These are phyloP conservation scores for Aradophagus sp. DNA, from an alignment of 1,140 invertebrate species.

Conservation along the genomic window DNA sequence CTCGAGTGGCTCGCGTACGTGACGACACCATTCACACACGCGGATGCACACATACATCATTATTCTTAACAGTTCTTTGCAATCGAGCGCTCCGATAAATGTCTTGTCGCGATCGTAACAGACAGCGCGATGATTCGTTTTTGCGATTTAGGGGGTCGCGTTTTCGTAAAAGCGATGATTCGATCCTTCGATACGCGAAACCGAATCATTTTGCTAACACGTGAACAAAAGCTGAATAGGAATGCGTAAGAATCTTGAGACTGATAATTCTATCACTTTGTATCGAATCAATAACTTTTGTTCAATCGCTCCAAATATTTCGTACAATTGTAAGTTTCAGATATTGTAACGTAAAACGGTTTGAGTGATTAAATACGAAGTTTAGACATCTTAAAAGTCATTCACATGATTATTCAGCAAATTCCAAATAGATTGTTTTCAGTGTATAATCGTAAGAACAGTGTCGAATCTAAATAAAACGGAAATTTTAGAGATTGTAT, in stretches of 20 bases:
- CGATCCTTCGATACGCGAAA: slow-evolving; percentile 5
- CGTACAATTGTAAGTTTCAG: too few species aligned
- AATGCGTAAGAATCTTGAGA: slow-evolving; percentile 5
- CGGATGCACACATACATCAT: not conserved
- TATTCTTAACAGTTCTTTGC: slow-evolving; percentile 14
- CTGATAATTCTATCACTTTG: not conserved
- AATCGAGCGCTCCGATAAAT: slow-evolving; percentile 13
- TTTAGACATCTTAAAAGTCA: too few species aligned
- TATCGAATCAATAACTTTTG: slow-evolving; percentile 7
- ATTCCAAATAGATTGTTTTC: too few species aligned
- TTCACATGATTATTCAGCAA: too few species aligned
- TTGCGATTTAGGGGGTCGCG: too few species aligned
- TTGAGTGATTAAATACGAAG: too few species aligned
- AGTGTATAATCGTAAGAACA: too few species aligned
- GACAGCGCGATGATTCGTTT: too few species aligned
- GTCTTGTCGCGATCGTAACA: slow-evolving; percentile 12
- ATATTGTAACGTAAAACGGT: too few species aligned
- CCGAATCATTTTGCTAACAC: slow-evolving; percentile 16
- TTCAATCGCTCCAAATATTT: slow-evolving; percentile 2
- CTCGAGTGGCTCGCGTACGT: not conserved
- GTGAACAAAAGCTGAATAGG: slow-evolving; percentile 13
- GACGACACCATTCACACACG: slow-evolving; percentile 2
- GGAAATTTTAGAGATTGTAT: too few species aligned
- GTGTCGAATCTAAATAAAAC: too few species aligned
- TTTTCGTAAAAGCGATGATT: too few species aligned